Conservation (phyloP, 2,113 vertebrate genomes). For the Leucopsar rothschildi region DNA sequence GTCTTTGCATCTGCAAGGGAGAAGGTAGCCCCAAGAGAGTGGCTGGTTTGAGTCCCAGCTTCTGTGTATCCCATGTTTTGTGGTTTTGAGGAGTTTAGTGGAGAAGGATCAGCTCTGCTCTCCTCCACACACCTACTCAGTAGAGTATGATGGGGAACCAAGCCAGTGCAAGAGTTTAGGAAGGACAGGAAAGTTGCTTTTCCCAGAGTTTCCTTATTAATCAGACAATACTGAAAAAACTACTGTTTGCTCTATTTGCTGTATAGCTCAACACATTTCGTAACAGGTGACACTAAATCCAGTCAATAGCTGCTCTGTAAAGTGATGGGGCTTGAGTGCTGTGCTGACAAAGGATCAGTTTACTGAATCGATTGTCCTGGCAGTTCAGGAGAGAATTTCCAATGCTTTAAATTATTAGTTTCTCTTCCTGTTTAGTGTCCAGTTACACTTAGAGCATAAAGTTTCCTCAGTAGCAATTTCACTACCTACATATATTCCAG, state of each 20-base stretch:
- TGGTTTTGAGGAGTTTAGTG: not conserved
- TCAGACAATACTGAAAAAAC: not conserved
- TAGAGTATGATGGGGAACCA: not conserved
- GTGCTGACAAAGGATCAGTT: not conserved
- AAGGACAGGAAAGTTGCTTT: not conserved
- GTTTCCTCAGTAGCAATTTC: conserved; percentile 2
- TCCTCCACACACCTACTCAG: not conserved
- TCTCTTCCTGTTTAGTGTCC: conserved; percentile 36
- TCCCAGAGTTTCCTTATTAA: not conserved
- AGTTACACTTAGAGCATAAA: conserved; percentile 40
- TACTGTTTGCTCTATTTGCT: not conserved
- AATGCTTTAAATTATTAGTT: not conserved
- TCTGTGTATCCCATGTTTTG: not conserved
- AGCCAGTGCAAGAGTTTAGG: not conserved
- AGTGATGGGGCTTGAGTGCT: not conserved
- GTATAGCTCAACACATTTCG: not conserved
- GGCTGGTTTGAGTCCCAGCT: not conserved
- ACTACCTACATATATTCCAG: not conserved
- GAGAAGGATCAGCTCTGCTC: not conserved
- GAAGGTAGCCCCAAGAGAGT: not conserved
- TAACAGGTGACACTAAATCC: not conserved
- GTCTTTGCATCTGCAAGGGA: not conserved
- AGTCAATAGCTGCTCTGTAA: not conserved
- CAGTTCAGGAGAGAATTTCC: not conserved
- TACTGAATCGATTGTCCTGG: not conserved